These are phyloP conservation scores for Hydroisotoma schaefferi DNA, from an alignment of 2,888 invertebrate species.

Conservation along the genomic window DNA sequence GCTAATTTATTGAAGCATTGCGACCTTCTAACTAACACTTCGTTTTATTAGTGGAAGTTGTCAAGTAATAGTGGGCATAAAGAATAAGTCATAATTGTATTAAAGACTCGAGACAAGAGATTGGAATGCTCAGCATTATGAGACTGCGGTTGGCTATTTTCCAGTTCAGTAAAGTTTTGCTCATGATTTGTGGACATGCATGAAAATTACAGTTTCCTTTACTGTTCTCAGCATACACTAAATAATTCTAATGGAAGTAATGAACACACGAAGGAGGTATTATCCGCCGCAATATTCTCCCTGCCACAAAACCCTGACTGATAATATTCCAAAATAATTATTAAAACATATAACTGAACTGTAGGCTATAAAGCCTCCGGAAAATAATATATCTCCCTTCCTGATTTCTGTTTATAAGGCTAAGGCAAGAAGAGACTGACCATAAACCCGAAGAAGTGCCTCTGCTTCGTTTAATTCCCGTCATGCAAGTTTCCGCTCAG, in stretches of 20 bases:
- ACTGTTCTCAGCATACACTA: conserved; percentile 2
- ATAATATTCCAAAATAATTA: too few species aligned
- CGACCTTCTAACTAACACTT: neutral
- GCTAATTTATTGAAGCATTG: too few species aligned
- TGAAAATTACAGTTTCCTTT: conserved; percentile 22
- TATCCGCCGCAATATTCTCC: too few species aligned
- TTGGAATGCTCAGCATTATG: neutral
- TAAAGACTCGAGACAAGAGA: neutral
- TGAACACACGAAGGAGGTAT: too few species aligned
- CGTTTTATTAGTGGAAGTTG: neutral
- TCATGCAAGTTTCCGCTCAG: conserved; percentile 8
- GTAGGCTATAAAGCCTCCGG: too few species aligned
- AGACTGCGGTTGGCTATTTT: conserved; percentile 10
- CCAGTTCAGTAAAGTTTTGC: conserved; percentile 10
- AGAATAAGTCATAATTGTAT: too few species aligned
- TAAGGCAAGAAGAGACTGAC: too few species aligned
- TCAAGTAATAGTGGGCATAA: neutral
- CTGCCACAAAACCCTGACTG: too few species aligned
- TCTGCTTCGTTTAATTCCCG: conserved; percentile 5
- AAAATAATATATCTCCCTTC: too few species aligned
- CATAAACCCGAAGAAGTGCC: conserved; percentile 5
- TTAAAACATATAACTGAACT: too few species aligned
- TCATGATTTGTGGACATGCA: conserved; percentile 23
- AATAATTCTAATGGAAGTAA: neutral
- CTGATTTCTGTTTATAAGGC: too few species aligned